Evolutionary conservation across 2,888 invertebrate genomes (phyloP).

Genomic region (Tenthredo distinguenda): DNA sequence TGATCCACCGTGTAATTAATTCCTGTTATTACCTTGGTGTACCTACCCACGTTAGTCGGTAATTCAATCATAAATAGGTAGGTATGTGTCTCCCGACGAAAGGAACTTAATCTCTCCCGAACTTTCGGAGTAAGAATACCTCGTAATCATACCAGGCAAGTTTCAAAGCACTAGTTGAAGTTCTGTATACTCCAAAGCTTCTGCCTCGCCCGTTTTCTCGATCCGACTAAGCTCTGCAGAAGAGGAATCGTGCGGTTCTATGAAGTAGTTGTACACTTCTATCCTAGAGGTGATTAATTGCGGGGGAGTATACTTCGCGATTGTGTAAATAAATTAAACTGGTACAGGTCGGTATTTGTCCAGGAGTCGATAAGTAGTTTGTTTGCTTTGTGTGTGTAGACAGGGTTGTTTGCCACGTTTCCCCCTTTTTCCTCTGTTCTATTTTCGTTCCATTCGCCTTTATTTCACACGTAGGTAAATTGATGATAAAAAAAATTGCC

Average conservation of each 20-base stretch:
- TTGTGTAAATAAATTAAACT: conserved; percentile 1
- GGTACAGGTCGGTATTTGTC: not conserved
- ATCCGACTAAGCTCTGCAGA: not conserved
- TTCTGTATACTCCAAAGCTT: not conserved
- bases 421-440: not conserved
- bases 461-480: not conserved
- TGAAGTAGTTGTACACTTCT: not conserved
- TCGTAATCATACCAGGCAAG: conserved; percentile 19
- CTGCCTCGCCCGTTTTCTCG: not conserved
- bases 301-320: not conserved
- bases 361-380: not conserved
- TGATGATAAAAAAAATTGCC: not conserved
- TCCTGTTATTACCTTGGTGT: not conserved
- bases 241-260: conserved; percentile 18
- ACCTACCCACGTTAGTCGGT: not conserved
- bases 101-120: conserved; percentile 24
- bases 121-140: conserved; percentile 26
- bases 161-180: conserved; percentile 8
- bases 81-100: not conserved
- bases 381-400: not conserved
- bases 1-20: conserved; percentile 21
- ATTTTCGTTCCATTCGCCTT: not conserved
- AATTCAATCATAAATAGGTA: conserved; percentile 10
- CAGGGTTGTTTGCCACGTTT: not conserved
- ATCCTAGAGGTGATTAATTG: conserved; percentile 24